phyloP scores from a whole-genome alignment of 2,113 vertebrate genomes.

The Dolichotis patagonum region DNA sequence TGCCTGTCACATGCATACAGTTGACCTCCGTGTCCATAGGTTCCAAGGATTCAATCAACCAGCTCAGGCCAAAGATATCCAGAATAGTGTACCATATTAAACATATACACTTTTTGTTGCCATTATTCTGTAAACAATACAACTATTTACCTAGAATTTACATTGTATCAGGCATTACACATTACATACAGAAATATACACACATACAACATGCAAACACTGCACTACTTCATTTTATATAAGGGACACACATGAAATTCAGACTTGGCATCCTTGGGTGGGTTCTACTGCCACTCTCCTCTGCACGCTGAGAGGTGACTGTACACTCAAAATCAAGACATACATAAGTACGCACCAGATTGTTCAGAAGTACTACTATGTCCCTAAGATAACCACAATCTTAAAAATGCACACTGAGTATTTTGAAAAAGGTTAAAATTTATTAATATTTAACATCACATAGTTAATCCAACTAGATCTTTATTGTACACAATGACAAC shows the following conservation, averaged over 20 bases:
- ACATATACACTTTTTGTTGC: neutral
- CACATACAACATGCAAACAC: neutral
- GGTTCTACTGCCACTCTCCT: neutral
- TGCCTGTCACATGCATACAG: neutral
- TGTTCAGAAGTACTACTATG: neutral
- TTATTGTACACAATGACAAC: conserved; percentile 62
- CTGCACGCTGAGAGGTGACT: neutral
- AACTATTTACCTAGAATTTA: neutral
- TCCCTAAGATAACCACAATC: neutral
- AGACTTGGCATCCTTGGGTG: neutral
- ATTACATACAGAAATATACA: neutral
- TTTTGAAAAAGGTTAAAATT: conserved; percentile 78
- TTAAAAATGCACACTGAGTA: conserved; percentile 21
- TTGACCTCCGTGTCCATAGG: no score
- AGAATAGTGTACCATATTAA: neutral
- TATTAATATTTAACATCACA: conserved; percentile 79
- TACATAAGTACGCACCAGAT: neutral
- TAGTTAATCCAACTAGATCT: conserved; percentile 71
- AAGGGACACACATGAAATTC: neutral
- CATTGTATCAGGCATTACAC: neutral
- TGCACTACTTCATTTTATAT: neutral
- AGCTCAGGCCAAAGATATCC: neutral
- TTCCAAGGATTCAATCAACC: neutral
- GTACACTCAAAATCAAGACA: neutral
- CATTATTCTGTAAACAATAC: neutral